Base-by-base conservation (phyloP, 2,888 invertebrate species). In the Trissolcus japonicus region DNA sequence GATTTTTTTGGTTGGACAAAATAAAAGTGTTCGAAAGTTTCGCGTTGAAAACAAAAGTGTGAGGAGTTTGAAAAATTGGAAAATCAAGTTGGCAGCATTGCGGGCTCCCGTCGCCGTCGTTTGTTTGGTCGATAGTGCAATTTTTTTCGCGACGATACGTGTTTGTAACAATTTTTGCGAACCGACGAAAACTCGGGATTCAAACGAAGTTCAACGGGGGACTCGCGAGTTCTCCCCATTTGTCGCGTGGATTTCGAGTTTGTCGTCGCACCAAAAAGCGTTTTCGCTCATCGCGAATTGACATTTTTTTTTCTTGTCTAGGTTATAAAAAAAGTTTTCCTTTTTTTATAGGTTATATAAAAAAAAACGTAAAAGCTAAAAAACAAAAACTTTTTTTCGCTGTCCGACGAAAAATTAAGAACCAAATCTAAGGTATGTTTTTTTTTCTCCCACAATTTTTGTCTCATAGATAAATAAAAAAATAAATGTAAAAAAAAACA, bases 401-500 rank as follows among this genome's bases (percentile, higher is more conserved):
- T 19, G 35, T 46, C 54, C 17, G 43, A 35, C 41, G 25, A 53
- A 43, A 25, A 51, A 35, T 51, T 35, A 35, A 46, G 40, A 53
- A 53, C 9, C 51, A 7, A 55, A 63, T 29, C 16, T 46, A 66
- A 66, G 66, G 66, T 66, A 66, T 57, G 66, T 66, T 46, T 53
- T 35, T 67, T 60, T 6, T 11, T 46, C 14, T 65, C 43, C 25
- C 25, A 50, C 16, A 16, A 46, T 46, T 51, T 51, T 51, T 51
- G 19, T 51, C 19, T 55, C 11, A 43, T 19, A 43, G 1, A 66
- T 65, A 73, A 67, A 74, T 67, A 74, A 74, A 74, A 74, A 75
- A 75, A 75, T 75, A 68, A 75, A 75, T 76, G 68, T 68, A 4
- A 46, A 53, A 46, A 29, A 25, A 16, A 46, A n/a, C 46, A 73